phyloP scores from a whole-genome alignment of 2,888 invertebrate species.

The Eumacrocentrus americanus region DNA sequence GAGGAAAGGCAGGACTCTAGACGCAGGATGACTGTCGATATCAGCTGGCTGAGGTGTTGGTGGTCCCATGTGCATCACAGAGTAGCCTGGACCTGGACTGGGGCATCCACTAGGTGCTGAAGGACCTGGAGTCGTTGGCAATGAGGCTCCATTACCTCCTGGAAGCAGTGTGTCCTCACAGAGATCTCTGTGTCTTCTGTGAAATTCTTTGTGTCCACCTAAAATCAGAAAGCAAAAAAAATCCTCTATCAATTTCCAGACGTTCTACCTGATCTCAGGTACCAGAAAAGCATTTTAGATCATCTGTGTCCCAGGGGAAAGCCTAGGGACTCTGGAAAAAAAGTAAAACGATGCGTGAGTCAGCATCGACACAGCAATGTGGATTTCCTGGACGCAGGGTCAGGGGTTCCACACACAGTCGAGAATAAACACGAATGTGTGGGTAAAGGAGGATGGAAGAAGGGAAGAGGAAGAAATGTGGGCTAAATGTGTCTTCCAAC shows the following conservation, averaged over 20 bases:
- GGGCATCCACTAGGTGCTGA: slow-evolving; percentile 62
- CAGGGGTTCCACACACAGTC: not conserved
- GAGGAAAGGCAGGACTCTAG: slow-evolving; percentile 79
- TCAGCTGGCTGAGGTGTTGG: slow-evolving; percentile 62
- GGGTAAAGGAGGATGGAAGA: slow-evolving; percentile 19
- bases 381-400: not conserved
- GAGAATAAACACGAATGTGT: too few relatives aligned
- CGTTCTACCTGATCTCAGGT: too few relatives aligned
- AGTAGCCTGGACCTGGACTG: slow-evolving; percentile 57
- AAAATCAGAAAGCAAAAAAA: too few relatives aligned
- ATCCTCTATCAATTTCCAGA: too few relatives aligned
- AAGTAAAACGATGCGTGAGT: not conserved
- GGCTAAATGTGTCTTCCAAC: slow-evolving; percentile 57
- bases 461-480: slow-evolving; percentile 50
- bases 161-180: slow-evolving; percentile 74
- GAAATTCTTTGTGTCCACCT: slow-evolving; percentile 77
- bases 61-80: slow-evolving; percentile 49
- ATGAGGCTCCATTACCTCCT: slow-evolving; percentile 42
- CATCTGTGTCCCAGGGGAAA: not conserved
- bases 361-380: not conserved
- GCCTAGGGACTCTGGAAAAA: not conserved
- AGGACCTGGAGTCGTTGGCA: slow-evolving; percentile 38
- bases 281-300: too few relatives aligned
- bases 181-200: slow-evolving; percentile 72
- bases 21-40: slow-evolving; percentile 78